phyloP scores from a whole-genome alignment of 2,888 invertebrate genomes.

The Apamea monoglypha region DNA sequence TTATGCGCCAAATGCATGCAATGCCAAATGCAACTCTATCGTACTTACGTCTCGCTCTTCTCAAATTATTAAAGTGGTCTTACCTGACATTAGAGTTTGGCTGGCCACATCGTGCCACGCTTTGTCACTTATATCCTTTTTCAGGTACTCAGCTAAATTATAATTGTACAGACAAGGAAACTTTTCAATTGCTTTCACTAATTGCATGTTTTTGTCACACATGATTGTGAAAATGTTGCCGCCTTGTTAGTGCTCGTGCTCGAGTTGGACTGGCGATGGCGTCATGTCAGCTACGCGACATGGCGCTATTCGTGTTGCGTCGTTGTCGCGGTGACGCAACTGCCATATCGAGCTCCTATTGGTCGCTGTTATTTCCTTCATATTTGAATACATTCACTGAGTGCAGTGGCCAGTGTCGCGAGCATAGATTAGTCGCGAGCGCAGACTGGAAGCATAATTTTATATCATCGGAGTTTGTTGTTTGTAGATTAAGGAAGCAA shows the following conservation, averaged over 20 bases:
- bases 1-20: background rate
- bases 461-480: conserved; percentile 13
- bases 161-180: conserved; percentile 74
- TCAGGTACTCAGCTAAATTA: conserved; percentile 70
- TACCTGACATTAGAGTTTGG: conserved; percentile 70
- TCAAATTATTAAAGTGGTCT: conserved; percentile 38
- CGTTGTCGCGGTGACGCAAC: conserved; percentile 70
- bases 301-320: conserved; percentile 68
- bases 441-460: conserved; percentile 29
- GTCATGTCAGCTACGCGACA: conserved; percentile 72
- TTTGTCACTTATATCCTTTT: conserved; percentile 72
- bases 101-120: conserved; percentile 74
- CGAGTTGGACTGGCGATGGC: conserved; percentile 54
- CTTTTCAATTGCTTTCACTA: conserved; percentile 72
- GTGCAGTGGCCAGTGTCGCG: conserved; percentile 46
- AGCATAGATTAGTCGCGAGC: conserved; percentile 55
- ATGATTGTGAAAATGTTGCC: conserved; percentile 59
- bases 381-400: conserved; percentile 47
- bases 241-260: conserved; percentile 40
- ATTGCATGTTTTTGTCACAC: conserved; percentile 72
- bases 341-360: conserved; percentile 51
- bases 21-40: background rate
- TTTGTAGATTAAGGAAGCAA: conserved; percentile 1
- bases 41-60: background rate
- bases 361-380: conserved; percentile 43